Evolutionary conservation across 1,140 invertebrate genomes (phyloP), one percentile per base, ranked within the genome.

Genomic region (Drosophila murphyi): DNA sequence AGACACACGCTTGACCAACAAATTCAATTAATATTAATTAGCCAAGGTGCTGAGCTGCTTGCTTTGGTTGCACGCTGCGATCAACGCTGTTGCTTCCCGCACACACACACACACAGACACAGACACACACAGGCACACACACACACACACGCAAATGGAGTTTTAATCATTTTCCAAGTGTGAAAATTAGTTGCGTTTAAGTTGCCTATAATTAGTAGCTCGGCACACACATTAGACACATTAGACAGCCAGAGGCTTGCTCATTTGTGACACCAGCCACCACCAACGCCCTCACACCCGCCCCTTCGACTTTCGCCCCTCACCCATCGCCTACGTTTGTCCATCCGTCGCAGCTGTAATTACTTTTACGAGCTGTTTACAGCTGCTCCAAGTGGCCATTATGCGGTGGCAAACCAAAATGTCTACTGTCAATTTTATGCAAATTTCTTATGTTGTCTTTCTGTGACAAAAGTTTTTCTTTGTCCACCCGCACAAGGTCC

Each of bases 321-420:
- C 56, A 3, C 2, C 6, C 6, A 7, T 6, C 4, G 10, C 48
- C 20, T 20, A 20, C 20, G 20, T 20, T 20, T 47, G 6, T 34
- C 47, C 43, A 29, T 56, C 34, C 35, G 10, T 65, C 43, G 47
- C 75, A 70, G 28, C 70, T 85, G 86, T 88, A 88, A 88, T 91
- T 91, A 89, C 89, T 91, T 91, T 91, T 89, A 91, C 82, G 89
- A 91, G 79, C 89, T 91, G 89, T 91, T 91, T 91, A 91, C 89
- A 89, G 85, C 89, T 91, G 81, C 80, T 83, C 81, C 89, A 78
- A 89, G 86, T 82, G 78, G 71, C 86, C 72, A 91, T 91, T 88
- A 91, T 78, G 83, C 60, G 83, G 76, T 80, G 79, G 68, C 76
- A 51, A 72, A 71, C 73, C 63, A 50, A 76, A 52, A 61, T 88